phyloP scores from a whole-genome alignment of 2,797 vertebrate genomes.

The Gymnoscopelus microlampas region DNA sequence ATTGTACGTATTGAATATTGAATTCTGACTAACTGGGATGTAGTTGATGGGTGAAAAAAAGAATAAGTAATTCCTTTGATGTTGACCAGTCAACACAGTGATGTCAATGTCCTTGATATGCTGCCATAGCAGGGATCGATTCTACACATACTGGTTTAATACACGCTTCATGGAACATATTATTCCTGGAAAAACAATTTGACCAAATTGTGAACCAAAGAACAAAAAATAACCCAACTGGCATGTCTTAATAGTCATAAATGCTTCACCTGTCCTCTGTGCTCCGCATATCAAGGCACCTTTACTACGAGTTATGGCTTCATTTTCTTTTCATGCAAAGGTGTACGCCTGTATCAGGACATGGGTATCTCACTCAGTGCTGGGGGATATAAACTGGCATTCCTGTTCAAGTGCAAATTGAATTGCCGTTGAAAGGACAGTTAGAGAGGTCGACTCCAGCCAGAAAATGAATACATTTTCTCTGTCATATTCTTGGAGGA shows the following conservation, averaged over 20 bases:
- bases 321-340: neutral
- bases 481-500: conserved; percentile 47
- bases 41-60: neutral
- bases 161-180: conserved; percentile 17
- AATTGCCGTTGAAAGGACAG: conserved; percentile 50
- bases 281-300: neutral
- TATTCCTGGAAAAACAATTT: conserved; percentile 5
- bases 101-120: neutral
- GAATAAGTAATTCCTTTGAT: neutral
- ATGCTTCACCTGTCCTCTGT: neutral
- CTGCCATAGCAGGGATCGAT: neutral
- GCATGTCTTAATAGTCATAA: neutral
- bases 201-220: conserved; percentile 3
- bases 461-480: conserved; percentile 47
- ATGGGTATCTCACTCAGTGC: neutral
- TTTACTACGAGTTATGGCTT: neutral
- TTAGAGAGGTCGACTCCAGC: conserved; percentile 18
- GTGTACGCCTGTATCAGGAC: too few species aligned
- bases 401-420: conserved; percentile 52
- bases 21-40: neutral
- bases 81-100: conserved; percentile 1
- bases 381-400: conserved; percentile 28
- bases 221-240: neutral
- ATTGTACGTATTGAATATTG: neutral
- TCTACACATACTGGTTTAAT: conserved; percentile 10